Base-by-base conservation (phyloP, 2,888 invertebrate genomes). In the Apantesis nais region DNA sequence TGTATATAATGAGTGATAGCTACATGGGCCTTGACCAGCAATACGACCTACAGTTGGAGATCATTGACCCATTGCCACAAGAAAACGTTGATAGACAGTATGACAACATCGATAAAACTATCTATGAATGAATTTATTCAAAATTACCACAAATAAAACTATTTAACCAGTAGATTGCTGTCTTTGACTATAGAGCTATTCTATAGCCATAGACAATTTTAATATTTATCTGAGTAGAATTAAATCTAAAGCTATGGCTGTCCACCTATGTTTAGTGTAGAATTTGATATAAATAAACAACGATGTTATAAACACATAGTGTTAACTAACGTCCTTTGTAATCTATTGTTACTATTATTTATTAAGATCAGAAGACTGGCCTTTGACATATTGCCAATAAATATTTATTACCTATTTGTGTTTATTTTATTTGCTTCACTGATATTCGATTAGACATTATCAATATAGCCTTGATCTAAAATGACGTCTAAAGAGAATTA, bases 11-110 rank as follows among this genome's bases (percentile, higher is more conserved):
- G 95, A 99, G 99, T 64, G 99, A 99, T 92, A 97, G 97, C 74
- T 99, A 99, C 86, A 95, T 99, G 77, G 99, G 99, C 2, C 94
- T 99, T 41, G 99, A 99, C 93, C 99, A 99, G 88, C 98, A 99
- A 86, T 98, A 95, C 74, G 95, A 96, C 78, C 80, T 96, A 34
- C 95, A 95, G 69, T 90, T 96, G 66, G 96, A 96, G 79, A 87
- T 96, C 1, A 84, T 94, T 31, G 93, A 94, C 52, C 92, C 93
- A 0, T 66, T 94, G 34, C 93, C 93, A 0, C 80, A 82, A 52
- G 93, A 93, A 62, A 89, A 87, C 16, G 80, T 89, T 2, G 90
- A 92, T 22, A 88, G 83, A 80, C 84, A 91, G 0, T 93, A 92
- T 76, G 86, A 92, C 64, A 83, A 82, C 31, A 86, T 86, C 5